Base-by-base conservation (phyloP, 2,113 vertebrate species). In the Fregata magnificens region DNA sequence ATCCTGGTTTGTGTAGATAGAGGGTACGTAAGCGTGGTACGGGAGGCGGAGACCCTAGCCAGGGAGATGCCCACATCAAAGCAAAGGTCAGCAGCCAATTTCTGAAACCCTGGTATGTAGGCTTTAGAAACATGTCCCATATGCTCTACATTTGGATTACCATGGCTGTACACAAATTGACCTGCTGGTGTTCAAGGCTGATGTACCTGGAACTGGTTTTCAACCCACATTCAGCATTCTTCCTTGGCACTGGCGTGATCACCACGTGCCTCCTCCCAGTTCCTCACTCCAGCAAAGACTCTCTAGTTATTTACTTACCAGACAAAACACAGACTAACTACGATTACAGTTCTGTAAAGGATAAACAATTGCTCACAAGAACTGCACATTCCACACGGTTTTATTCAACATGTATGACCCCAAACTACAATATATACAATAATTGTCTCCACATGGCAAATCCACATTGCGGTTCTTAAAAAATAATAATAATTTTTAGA, bases 291-390 rank as follows among this genome's bases (percentile, higher is more conserved):
- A 86, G 82, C 71, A 95, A 84, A 86, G 74, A 73, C 82, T 91
- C 81, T 84, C 67, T 12, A 63, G 86, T 91, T 94, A 97, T 84
- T 96, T 97, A 97, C 96, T 97, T 97, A 97, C 89, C 89, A 94
- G 96, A 97, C 96, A 97, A 96, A 95, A 97, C 87, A 97, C 78
- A 96, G 96, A 95, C 96, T 91, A 96, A 95, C 79, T 92, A 78
- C 13, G 17, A 96, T 84, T 86, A 79, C 56, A 94, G 82, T 79
- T 88, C 74, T 84, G 52, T 71, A 93, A 95, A 88, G 89, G 97
- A 97, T 92, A 97, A 98, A 97, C 93, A 97, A 87, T 61, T 76
- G 88, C 69, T 91, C 61, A 11, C 82, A 92, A 65, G 94, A 95
- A 92, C 74, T 92, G 74, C 59, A 91, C 94, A 95, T 97, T 96